Percentiles rank a stretch among this genome's conserved stretches.
These are phyloP conservation scores for Peucedramus taeniatus DNA, from an alignment of 2,113 vertebrate species.

Conservation along the genomic window DNA sequence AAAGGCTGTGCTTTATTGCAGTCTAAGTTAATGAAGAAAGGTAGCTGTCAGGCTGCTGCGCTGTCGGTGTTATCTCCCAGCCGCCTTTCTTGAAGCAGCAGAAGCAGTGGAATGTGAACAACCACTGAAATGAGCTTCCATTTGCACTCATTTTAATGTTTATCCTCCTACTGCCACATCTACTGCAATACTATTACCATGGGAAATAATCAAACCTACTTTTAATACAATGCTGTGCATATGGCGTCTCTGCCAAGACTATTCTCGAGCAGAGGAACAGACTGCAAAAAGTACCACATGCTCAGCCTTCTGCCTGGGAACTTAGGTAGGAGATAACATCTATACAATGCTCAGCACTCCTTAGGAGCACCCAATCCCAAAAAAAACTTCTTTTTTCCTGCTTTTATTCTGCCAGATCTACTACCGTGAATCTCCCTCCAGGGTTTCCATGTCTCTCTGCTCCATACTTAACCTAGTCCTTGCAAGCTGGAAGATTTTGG, in stretches of 20 bases:
- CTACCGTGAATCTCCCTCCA: background rate
- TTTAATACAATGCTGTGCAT: background rate
- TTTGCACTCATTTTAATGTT: background rate
- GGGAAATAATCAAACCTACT: background rate
- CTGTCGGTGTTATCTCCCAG: background rate
- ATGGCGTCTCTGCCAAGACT: background rate
- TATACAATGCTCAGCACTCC: background rate
- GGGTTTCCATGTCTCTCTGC: background rate
- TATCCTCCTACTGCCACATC: background rate
- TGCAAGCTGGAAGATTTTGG: background rate
- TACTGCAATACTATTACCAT: background rate
- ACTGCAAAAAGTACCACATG: background rate
- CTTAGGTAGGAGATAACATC: background rate
- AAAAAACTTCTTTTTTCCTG: background rate
- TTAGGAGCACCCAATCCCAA: background rate
- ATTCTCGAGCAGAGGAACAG: background rate
- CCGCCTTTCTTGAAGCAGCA: background rate
- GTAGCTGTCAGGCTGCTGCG: background rate
- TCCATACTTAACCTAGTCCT: background rate
- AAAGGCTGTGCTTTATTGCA: conserved; percentile 31
- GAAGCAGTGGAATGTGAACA: background rate
- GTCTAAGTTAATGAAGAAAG: background rate
- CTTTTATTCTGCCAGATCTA: background rate
- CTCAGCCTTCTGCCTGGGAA: background rate
- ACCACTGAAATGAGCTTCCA: background rate